Base-by-base conservation (phyloP, 2,113 vertebrate species). In the Maccullochella peelii region DNA sequence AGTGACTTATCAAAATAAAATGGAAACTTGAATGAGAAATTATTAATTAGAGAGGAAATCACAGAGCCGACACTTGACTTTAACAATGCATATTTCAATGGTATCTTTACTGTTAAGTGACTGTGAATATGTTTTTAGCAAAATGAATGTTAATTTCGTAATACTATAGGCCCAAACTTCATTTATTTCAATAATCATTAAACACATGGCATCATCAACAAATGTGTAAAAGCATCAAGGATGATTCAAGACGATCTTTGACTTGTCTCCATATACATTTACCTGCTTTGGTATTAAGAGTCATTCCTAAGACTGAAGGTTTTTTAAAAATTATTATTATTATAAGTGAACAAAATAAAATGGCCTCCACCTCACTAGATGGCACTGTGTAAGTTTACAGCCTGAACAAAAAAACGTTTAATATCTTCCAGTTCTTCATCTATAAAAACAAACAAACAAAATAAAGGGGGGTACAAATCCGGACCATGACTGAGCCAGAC, bases 361-460 rank as follows among this genome's bases (percentile, higher is more conserved):
- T 9, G 23, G 14, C 20, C 33, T 73, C 36, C 14, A 27, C 50
- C 20, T 72, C 59, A 73, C 25, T 44, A 57, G 58, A 66, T 25
- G 21, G 61, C 40, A 73, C 52, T 58, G 38, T 81, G 15, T 11
- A 44, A 63, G 6, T 38, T 38, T 72, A 38, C 30, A 72, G 52
- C 8, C 52, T 40, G 33, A 42, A 14, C 18, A 44, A 8, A 14
- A 38, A 14, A 69, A 21, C 44, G 0, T 12, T 71, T 55, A 18
- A 8, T 18, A 70, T 15, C 47, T 69, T 55, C 20, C 21, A 54
- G 25, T 20, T 47, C n/a, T n/a, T 68, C 25, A 54, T n/a, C 33
- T 23, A 36, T 9, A 50, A 52, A 69, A 30, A 69, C 18, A 42
- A 42, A 66, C 21, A 42, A n/a, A 40, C 38, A 49, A 20, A 47